These are phyloP conservation scores for Macropodus opercularis DNA, from an alignment of 2,797 vertebrate genomes.

Conservation along the genomic window DNA sequence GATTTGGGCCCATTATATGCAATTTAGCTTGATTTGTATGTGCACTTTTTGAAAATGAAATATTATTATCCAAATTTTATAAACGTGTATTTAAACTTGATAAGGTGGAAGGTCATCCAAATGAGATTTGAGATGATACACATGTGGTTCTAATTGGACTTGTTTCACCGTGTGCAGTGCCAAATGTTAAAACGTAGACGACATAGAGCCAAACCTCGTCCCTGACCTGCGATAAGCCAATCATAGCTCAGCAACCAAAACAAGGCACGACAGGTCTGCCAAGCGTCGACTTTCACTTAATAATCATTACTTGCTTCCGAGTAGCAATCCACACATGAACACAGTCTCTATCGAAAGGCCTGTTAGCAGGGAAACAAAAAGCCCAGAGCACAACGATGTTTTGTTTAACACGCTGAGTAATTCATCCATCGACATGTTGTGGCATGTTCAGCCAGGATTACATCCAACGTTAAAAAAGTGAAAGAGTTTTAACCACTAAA, in stretches of 20 bases:
- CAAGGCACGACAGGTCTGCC: not conserved
- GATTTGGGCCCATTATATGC: constrained; percentile 18
- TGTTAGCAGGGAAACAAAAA: too few species aligned
- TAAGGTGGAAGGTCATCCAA: too few species aligned
- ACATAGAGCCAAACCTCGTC: constrained; percentile 2
- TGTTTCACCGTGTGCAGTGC: constrained; percentile 42
- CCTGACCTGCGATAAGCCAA: not conserved
- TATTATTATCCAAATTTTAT: constrained; percentile 22
- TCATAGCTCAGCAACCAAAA: not conserved
- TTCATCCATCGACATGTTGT: too few species aligned
- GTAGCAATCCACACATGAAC: too few species aligned
- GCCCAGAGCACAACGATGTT: too few species aligned
- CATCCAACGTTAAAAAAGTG: too few species aligned
- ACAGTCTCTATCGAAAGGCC: too few species aligned
- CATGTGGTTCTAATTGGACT: constrained; percentile 8
- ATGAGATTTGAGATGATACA: too few species aligned
- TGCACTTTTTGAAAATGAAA: constrained; percentile 58
- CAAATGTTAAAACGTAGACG: constrained; percentile 33
- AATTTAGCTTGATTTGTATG: constrained; percentile 61
- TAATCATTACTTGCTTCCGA: too few species aligned
- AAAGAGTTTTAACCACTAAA: too few species aligned
- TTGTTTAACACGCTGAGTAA: too few species aligned
- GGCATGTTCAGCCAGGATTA: too few species aligned
- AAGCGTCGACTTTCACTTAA: not conserved
- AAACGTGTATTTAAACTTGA: constrained; percentile 11